Percentiles rank a stretch among this genome's conserved stretches.
phyloP scores from a whole-genome alignment of 2,888 invertebrate species.

The Drosophila gaucha region DNA sequence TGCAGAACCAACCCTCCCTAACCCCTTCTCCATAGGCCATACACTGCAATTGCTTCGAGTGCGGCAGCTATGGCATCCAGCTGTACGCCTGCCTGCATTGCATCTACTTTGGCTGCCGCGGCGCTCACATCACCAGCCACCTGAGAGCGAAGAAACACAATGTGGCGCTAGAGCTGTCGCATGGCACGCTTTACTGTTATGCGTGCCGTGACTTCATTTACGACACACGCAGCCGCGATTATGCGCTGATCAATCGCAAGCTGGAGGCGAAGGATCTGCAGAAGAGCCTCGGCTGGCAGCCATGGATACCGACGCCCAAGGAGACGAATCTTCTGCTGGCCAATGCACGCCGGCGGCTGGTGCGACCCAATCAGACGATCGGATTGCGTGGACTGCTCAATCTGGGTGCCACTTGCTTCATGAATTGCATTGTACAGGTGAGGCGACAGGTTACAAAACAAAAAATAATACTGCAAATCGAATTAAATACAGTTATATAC shows the following conservation, averaged over 20 bases:
- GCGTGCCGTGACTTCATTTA: slow-evolving; percentile 97
- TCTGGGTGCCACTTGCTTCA: slow-evolving; percentile 98
- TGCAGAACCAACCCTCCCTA: not conserved
- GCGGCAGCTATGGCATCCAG: slow-evolving; percentile 91
- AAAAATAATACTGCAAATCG: not conserved
- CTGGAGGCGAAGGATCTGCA: slow-evolving; percentile 87
- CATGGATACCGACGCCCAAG: slow-evolving; percentile 92
- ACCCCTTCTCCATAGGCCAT: slow-evolving; percentile 87
- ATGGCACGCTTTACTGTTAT: slow-evolving; percentile 95
- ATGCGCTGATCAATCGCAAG: slow-evolving; percentile 86
- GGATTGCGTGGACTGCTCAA: slow-evolving; percentile 97
- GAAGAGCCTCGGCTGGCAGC: slow-evolving; percentile 88
- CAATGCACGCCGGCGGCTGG: slow-evolving; percentile 91
- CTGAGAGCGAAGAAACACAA: slow-evolving; percentile 92
- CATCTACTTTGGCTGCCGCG: slow-evolving; percentile 96
- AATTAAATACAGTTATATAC: no score
- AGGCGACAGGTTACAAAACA: slow-evolving; percentile 1
- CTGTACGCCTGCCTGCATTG: slow-evolving; percentile 95
- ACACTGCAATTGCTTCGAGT: slow-evolving; percentile 92
- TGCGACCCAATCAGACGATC: slow-evolving; percentile 92
- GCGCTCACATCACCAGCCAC: slow-evolving; percentile 94
- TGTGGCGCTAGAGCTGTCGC: slow-evolving; percentile 93
- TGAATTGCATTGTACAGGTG: slow-evolving; percentile 98
- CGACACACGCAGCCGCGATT: slow-evolving; percentile 89
- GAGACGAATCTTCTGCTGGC: slow-evolving; percentile 91